Evolutionary conservation across 1,140 invertebrate species (phyloP), one percentile per base, ranked within the genome.

Genomic region (Calephelis virginiensis): DNA sequence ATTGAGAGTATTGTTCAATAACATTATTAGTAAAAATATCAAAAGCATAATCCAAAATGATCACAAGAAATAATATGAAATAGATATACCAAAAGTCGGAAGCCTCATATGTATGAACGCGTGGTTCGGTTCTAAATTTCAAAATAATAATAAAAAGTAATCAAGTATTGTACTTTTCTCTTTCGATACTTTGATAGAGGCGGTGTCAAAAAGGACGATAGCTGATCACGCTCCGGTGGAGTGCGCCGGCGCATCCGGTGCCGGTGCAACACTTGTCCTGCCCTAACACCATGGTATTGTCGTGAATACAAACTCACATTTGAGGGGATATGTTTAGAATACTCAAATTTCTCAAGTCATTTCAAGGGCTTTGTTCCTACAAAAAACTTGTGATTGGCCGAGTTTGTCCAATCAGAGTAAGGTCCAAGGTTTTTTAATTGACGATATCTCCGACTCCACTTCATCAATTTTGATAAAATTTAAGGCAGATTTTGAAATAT

Each of bases 241-340:
- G 60, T 71, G 77, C 68, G 73, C 74, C 68, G 64, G 69, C 69
- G 73, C 67, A 78, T 81, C 79, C 81, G 76, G 73, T 66, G 71
- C 64, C 71, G 67, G 64, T 65, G 64, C 40, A 45, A 38, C 40
- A 53, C 64, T 43, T 47, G 49, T 56, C 60, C 69, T 71, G 68
- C 63, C 67, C 61, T 69, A 69, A 47, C 63, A 64, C 46, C 45
- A 50, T 67, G 43, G 48, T 63, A 64, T 63, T 61, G 68, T 48
- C 56, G 63, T 61, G 68, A 68, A 69, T 66, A 70, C 64, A 56
- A 68, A 73, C 45, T 61, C 49, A 48, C 47, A 59, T 65, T 53
- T 13, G 13, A 66, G 37, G 12, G 12, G 61, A 46, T 63, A 68
- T 64, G 28, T 43, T 43, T 7, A 13, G 53, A 68, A 64, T 61